Percentiles rank a stretch among this genome's conserved stretches.
phyloP scores from a whole-genome alignment of 2,113 vertebrate genomes.

The Thermophis baileyi region DNA sequence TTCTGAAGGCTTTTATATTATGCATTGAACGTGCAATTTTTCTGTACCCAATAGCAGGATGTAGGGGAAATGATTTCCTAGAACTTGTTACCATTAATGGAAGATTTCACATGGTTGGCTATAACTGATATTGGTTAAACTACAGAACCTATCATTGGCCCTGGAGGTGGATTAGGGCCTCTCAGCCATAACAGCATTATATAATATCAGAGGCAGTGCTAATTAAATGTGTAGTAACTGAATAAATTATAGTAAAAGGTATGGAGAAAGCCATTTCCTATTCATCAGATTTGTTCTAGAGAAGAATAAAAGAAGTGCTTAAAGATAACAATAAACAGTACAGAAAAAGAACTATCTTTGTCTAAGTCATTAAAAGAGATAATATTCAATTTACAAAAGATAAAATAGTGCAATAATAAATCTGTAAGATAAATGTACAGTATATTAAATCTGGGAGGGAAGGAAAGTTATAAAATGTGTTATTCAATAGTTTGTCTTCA shows the following conservation, averaged over 20 bases:
- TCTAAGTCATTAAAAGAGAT: background rate
- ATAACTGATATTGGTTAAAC: background rate
- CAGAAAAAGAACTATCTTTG: background rate
- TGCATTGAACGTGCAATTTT: background rate
- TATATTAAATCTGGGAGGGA: background rate
- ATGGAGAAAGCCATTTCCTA: background rate
- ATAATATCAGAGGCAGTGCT: background rate
- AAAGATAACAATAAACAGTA: background rate
- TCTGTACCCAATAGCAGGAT: background rate
- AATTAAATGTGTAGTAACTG: background rate
- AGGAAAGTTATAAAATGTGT: background rate
- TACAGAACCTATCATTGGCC: background rate
- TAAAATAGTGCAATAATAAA: background rate
- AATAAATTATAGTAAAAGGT: background rate
- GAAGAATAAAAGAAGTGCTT: background rate
- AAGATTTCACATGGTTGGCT: background rate
- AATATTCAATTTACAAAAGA: background rate
- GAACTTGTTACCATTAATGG: background rate
- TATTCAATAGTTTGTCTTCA: background rate
- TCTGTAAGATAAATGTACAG: background rate
- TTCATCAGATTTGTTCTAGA: background rate
- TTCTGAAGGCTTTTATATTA: background rate
- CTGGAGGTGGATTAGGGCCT: background rate
- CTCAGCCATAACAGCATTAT: background rate
- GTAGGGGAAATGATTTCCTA: background rate